Base-by-base conservation (phyloP, 2,888 invertebrate genomes). In the Drosophila colorata region DNA sequence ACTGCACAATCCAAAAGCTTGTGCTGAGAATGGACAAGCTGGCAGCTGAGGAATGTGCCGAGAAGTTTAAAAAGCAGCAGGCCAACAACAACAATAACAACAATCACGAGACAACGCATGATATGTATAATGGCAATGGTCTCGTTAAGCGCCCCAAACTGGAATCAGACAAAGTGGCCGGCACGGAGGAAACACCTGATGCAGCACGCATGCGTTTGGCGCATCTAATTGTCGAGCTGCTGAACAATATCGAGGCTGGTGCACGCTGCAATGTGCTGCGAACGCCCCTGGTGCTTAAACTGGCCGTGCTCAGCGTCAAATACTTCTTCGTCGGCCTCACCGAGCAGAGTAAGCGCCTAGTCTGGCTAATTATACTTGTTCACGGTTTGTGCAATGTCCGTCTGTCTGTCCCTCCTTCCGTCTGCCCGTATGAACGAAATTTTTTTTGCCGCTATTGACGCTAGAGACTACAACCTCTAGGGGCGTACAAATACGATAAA, bases 291-390 rank as follows among this genome's bases (percentile, higher is more conserved):
- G 80, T 92, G 14, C 91, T 96, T 18, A 96, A 95, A 91, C 92
- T 96, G 14, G 95, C 96, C 0, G 94, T 95, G 73, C 94, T 96
- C 0, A 94, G 95, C 6, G 95, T 96, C 4, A 94, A 95, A 80
- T 97, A 96, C 89, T 97, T 96, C 91, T 97, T 96, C 90, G 93
- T 95, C 63, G 95, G 95, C 81, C 93, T 96, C 64, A 94, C 94
- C 57, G 94, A 96, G 81, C 92, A 93, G 91, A 95, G 96, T 95
- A 92, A 90, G 87, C 78, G 0, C 2, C 0, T 18, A 38, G 0
- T 4, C 0, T 20, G 37, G 0, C 13, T 13, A 8, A 43, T 20
- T n/a, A n/a, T n/a, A n/a, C n/a, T n/a, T n/a, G n/a, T n/a, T n/a
- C n/a, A n/a, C n/a, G n/a, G n/a, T n/a, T n/a, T n/a, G n/a, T n/a